These are phyloP conservation scores for western clawed frog (Xenopus tropicalis) DNA, from an alignment of 2,113 vertebrate genomes.

Conservation along the genomic window DNA sequence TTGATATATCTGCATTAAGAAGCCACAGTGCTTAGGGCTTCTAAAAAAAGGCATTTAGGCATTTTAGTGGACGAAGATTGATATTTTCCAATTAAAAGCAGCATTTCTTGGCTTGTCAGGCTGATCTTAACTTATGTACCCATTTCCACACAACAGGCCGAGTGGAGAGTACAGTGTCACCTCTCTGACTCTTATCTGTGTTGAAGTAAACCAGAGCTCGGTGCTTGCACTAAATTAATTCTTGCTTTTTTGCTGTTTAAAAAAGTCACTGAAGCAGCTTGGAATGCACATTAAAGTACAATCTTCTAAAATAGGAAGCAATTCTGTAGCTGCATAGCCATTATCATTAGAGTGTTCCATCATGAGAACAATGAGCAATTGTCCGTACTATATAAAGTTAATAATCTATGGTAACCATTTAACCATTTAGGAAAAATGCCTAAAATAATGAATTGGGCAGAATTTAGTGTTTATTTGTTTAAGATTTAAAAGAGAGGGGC, in stretches of 20 bases:
- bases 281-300: background rate
- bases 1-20: constrained; percentile 29
- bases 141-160: background rate
- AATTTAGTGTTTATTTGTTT: too few species aligned
- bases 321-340: too few species aligned
- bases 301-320: background rate
- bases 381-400: too few species aligned
- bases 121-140: constrained; percentile 13
- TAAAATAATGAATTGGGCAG: too few species aligned
- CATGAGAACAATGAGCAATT: too few species aligned
- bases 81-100: constrained; percentile 40
- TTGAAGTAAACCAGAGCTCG: background rate
- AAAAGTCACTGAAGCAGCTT: too few species aligned
- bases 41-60: background rate
- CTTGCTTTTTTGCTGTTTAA: background rate
- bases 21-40: constrained; percentile 26
- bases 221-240: background rate
- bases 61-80: constrained; percentile 33
- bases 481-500: too few species aligned
- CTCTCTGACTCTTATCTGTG: constrained; percentile 7
- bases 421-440: too few species aligned
- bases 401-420: too few species aligned
- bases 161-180: constrained; percentile 8
- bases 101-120: constrained; percentile 39
- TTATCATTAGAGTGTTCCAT: too few species aligned